Conservation (phyloP, 2,113 vertebrate genomes). For the Ascaphus truei region DNA sequence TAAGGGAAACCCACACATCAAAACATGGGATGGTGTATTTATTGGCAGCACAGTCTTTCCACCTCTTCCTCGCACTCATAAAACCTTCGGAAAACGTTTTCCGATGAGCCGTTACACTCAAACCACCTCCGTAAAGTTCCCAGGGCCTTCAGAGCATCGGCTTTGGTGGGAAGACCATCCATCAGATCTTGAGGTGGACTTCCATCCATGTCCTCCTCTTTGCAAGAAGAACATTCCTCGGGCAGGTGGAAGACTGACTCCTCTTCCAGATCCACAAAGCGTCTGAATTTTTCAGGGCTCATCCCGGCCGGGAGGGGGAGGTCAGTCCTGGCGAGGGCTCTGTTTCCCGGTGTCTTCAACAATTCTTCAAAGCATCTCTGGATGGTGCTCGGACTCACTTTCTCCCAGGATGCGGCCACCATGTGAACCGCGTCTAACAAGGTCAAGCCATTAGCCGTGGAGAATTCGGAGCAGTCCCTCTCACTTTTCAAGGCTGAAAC, state of each 20-base stretch:
- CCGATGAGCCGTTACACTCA: slow-evolving; percentile 33
- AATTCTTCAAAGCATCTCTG: slow-evolving; percentile 41
- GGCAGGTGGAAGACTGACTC: background rate
- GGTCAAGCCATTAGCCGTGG: background rate
- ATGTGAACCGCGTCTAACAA: slow-evolving; percentile 47
- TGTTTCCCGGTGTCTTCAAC: slow-evolving; percentile 30
- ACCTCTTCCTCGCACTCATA: slow-evolving; percentile 49
- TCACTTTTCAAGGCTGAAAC: slow-evolving; percentile 7
- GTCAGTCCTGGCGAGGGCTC: background rate
- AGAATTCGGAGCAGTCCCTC: background rate
- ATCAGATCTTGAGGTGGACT: background rate
- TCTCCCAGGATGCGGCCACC: slow-evolving; percentile 42
- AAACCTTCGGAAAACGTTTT: slow-evolving; percentile 41
- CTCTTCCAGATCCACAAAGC: slow-evolving; percentile 47
- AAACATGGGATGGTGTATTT: background rate
- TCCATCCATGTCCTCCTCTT: slow-evolving; percentile 34
- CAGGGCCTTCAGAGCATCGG: slow-evolving; percentile 42
- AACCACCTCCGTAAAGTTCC: slow-evolving; percentile 47
- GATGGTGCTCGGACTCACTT: slow-evolving; percentile 40
- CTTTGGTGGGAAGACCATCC: slow-evolving; percentile 36
- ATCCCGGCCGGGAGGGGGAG: slow-evolving; percentile 25
- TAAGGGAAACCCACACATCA: no score
- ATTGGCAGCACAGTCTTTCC: slow-evolving; percentile 42
- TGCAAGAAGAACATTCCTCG: slow-evolving; percentile 31
- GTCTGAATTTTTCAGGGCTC: slow-evolving; percentile 43